phyloP scores from a whole-genome alignment of 2,888 invertebrate species.

The Magallana nippona region DNA sequence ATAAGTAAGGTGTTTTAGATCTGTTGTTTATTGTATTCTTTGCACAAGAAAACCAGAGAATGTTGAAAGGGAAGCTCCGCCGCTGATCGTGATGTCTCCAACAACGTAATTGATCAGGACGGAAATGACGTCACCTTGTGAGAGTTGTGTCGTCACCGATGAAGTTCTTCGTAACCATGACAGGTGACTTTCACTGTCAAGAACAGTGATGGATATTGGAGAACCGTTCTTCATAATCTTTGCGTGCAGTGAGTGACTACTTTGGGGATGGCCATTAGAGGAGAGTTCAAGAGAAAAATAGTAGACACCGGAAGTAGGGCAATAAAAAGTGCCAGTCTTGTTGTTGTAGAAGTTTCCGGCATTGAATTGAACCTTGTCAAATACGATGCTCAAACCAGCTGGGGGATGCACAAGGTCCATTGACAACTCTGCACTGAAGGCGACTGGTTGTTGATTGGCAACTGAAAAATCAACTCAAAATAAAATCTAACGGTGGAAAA shows the following conservation, averaged over 20 bases:
- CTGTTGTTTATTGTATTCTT: conserved; percentile 6
- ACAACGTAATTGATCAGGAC: conserved; percentile 1
- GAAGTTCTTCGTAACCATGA: conserved; percentile 12
- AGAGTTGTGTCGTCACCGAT: neutral
- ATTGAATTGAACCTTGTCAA: neutral
- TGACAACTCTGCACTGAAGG: conserved; percentile 1
- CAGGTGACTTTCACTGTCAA: conserved; percentile 6
- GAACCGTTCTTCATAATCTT: neutral
- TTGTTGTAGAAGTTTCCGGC: neutral
- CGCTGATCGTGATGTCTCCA: neutral
- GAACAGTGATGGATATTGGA: neutral
- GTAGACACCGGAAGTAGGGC: neutral
- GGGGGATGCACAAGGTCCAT: neutral
- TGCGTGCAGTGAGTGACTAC: conserved; percentile 4
- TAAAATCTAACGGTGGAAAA: no score
- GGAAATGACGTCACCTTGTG: conserved; percentile 15
- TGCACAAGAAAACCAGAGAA: conserved; percentile 29
- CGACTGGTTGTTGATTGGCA: neutral
- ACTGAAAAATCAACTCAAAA: neutral
- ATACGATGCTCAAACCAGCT: neutral
- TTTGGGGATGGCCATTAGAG: conserved; percentile 1
- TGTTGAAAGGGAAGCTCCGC: neutral
- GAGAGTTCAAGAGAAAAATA: conserved; percentile 27
- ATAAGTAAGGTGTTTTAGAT: no score
- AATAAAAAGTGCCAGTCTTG: conserved; percentile 1